phyloP scores from a whole-genome alignment of 1,140 invertebrate species.

The Linepithema humile region DNA sequence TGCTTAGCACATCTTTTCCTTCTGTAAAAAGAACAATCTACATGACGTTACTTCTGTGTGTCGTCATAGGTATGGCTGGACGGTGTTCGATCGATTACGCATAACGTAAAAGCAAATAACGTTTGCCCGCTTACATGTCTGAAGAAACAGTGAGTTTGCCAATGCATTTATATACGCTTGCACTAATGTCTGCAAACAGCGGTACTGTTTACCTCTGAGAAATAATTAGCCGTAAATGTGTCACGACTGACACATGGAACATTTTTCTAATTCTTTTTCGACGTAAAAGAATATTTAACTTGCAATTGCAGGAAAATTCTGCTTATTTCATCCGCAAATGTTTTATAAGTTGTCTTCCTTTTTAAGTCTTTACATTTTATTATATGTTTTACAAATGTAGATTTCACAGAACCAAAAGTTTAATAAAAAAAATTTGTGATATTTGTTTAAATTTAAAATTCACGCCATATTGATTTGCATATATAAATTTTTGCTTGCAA shows the following conservation, averaged over 20 bases:
- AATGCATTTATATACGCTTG: constrained; percentile 57
- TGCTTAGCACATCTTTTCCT: neutral
- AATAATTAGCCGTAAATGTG: constrained; percentile 56
- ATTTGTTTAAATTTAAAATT: neutral
- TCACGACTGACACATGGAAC: neutral
- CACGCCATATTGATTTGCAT: neutral
- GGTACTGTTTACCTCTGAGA: neutral
- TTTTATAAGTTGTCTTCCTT: neutral
- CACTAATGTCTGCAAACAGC: constrained; percentile 37
- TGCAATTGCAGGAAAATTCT: neutral
- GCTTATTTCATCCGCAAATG: neutral
- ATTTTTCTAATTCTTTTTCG: neutral
- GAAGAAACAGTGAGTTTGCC: constrained; percentile 97
- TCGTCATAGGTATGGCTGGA: constrained; percentile 93
- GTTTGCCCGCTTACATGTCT: constrained; percentile 99
- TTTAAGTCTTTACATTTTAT: neutral
- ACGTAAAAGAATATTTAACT: neutral
- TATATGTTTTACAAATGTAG: neutral
- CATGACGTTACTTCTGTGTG: constrained; percentile 52
- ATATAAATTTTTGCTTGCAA: neutral
- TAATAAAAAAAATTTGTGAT: neutral
- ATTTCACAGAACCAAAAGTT: neutral
- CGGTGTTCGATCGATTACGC: constrained; percentile 96
- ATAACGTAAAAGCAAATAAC: constrained; percentile 99
- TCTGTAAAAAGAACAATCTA: constrained; percentile 35